Percentiles rank a stretch among this genome's conserved stretches.
Evolutionary conservation across 2,888 invertebrate species (phyloP).

Genomic region (Halictus ligatus): DNA sequence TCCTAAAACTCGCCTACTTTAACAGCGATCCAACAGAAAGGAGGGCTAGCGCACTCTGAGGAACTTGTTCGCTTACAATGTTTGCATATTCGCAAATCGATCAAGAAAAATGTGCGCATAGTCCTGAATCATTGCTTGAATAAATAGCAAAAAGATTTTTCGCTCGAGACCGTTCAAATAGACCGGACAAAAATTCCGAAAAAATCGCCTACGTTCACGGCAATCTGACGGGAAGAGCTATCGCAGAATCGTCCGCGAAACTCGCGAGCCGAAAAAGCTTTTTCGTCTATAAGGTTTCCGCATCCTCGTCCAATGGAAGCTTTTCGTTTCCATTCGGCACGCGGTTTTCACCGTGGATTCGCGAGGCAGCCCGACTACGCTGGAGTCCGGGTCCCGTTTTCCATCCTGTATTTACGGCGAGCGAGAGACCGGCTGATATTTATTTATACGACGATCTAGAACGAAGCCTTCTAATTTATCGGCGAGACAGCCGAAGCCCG

Average conservation of each 20-base stretch:
- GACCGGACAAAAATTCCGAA: background rate
- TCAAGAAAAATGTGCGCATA: too few species aligned
- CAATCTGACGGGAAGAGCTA: background rate
- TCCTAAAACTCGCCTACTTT: too few species aligned
- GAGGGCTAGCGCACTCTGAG: background rate
- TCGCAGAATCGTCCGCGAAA: background rate
- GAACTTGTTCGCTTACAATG: too few species aligned
- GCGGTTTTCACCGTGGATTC: slow-evolving; percentile 20
- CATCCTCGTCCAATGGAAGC: slow-evolving; percentile 6
- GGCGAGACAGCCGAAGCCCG: slow-evolving; percentile 34
- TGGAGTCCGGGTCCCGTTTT: background rate
- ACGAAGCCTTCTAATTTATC: slow-evolving; percentile 47
- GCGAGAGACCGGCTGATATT: slow-evolving; percentile 35
- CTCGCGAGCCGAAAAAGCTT: background rate
- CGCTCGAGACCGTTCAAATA: background rate
- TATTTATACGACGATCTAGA: slow-evolving; percentile 52
- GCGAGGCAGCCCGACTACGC: background rate
- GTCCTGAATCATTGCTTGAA: background rate
- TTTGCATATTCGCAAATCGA: too few species aligned
- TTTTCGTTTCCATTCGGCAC: background rate
- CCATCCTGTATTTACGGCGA: slow-evolving; percentile 26
- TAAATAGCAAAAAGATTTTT: background rate
- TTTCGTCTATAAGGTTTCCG: background rate
- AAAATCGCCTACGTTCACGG: background rate
- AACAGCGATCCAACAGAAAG: too few species aligned